These are phyloP conservation scores for Dreissena polymorpha DNA, from an alignment of 1,140 invertebrate genomes.

Conservation along the genomic window DNA sequence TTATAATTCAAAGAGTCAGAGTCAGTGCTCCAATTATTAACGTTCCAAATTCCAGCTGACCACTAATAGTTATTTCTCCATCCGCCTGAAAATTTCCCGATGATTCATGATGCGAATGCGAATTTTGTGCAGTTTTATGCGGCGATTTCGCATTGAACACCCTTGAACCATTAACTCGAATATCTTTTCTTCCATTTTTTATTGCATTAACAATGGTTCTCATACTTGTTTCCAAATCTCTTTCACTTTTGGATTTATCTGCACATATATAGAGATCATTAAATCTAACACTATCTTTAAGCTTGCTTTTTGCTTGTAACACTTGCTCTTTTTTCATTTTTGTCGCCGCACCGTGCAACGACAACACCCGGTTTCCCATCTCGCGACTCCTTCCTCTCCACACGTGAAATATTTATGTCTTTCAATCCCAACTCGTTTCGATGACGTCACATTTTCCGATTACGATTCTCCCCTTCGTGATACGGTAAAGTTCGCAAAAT, in stretches of 20 bases:
- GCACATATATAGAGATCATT: not conserved
- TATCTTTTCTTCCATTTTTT: too few relatives aligned
- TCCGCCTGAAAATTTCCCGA: too few relatives aligned
- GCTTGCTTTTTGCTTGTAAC: too few relatives aligned
- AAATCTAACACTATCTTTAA: conserved; percentile 11
- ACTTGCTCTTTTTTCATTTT: conserved; percentile 26
- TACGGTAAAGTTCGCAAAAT: conserved; percentile 13
- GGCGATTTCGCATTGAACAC: too few relatives aligned
- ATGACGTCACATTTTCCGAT: not conserved
- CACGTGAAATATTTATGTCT: conserved; percentile 15
- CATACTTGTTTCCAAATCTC: conserved; percentile 25
- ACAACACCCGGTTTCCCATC: conserved; percentile 24
- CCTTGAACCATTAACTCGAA: too few relatives aligned
- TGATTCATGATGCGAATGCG: too few relatives aligned
- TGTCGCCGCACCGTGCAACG: not conserved
- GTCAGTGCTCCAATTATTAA: too few relatives aligned
- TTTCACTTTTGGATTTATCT: conserved; percentile 32
- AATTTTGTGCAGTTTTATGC: too few relatives aligned
- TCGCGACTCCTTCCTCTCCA: conserved; percentile 3
- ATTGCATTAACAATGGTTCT: conserved; percentile 22
- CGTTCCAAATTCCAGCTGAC: too few relatives aligned
- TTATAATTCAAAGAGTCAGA: too few relatives aligned
- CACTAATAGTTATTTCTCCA: too few relatives aligned
- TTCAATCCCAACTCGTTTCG: not conserved
- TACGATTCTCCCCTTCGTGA: not conserved